Base-by-base conservation (phyloP, 2,888 invertebrate genomes). In the Bembecia ichneumoniformis region DNA sequence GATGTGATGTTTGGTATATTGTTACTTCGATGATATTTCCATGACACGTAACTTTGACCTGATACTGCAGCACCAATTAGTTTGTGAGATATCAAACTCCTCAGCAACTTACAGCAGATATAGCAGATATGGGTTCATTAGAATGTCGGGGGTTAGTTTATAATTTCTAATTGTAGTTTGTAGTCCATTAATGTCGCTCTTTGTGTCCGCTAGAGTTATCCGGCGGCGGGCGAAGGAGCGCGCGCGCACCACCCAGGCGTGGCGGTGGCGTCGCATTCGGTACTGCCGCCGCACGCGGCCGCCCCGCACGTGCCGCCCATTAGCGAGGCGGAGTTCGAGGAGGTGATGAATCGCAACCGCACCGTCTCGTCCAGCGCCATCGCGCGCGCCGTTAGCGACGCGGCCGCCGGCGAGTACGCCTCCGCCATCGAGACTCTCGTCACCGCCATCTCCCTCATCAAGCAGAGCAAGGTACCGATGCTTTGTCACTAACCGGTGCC, bases 371-470 rank as follows among this genome's bases (percentile, higher is more conserved):
- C 97, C 59, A 97, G 96, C 49, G 99, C 99, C 14, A 99, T 99
- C 59, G 96, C 96, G 11, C 89, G 99, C 53, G 99, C 99, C 10
- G 98, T 99, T 40, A 96, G 96, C 47, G 99, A 99, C 84, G 98
- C 98, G 2, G 97, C 97, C 44, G 96, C 97, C 51, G 97, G 98
- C 9, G 99, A 99, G 83, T 98, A 96, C 83, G 96, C 97, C 1
- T 97, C 97, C 77, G 99, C 99, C 47, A 98, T 99, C 56, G 99
- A 99, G 87, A 99, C 99, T 3, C 89, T 99, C 56, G 97, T 98
- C 52, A 99, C 99, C 0, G 99, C 99, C 5, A 98, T 99, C 66
- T 98, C 98, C 7, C 89, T 99, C 51, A 99, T 99, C 62, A 98
- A 98, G 77, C 98, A 99, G 88, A 98, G 98, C 50, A 96, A 97